These are phyloP conservation scores for Macrophya annulata DNA, from an alignment of 2,888 invertebrate species.

Conservation along the genomic window DNA sequence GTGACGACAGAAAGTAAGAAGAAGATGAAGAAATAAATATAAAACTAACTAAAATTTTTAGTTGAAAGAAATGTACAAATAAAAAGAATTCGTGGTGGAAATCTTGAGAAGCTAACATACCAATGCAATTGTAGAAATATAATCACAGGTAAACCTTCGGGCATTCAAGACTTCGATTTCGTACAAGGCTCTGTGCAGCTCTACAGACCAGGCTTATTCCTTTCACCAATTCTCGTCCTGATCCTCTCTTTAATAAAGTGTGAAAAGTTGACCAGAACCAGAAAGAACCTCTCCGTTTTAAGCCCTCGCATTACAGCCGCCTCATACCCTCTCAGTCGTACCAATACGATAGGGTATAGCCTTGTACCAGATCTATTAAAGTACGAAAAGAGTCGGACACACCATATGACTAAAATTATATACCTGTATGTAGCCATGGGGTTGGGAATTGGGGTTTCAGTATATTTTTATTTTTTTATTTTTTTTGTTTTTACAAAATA, in stretches of 20 bases:
- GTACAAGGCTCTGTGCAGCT: neutral
- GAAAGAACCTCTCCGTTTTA: neutral
- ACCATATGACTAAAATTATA: neutral
- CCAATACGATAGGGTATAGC: neutral
- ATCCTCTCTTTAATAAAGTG: slow-evolving; percentile 30
- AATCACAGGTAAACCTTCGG: neutral
- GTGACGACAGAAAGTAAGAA: neutral
- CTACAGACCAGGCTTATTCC: neutral
- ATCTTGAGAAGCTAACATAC: neutral
- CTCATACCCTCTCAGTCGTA: neutral
- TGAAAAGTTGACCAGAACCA: slow-evolving; percentile 18
- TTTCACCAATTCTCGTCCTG: slow-evolving; percentile 13
- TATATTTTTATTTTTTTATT: neutral
- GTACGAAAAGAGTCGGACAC: neutral
- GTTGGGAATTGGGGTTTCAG: neutral
- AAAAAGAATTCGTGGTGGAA: neutral
- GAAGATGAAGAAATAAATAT: neutral
- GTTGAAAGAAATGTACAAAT: neutral
- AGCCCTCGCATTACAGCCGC: neutral
- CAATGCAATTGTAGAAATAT: neutral
- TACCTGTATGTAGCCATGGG: neutral
- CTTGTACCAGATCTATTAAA: neutral
- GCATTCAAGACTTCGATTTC: slow-evolving; percentile 2
- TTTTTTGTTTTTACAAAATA: neutral
- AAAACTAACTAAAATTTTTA: neutral